phyloP scores from a whole-genome alignment of 2,888 invertebrate genomes.

The Caenorhabditis uteleia region DNA sequence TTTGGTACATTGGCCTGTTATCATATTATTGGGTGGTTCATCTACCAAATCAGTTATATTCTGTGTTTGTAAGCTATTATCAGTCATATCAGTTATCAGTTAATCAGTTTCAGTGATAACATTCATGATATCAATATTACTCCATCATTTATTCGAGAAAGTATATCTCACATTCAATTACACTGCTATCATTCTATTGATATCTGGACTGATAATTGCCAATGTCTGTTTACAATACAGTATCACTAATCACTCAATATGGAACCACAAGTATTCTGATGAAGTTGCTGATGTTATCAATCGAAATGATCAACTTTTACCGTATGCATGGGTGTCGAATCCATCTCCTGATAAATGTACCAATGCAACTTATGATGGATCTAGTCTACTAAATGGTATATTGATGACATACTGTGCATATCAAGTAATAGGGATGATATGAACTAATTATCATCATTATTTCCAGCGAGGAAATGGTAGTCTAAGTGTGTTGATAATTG shows the following conservation, averaged over 20 bases:
- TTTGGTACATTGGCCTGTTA: slow-evolving; percentile 25
- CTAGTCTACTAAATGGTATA: no score
- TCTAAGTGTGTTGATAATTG: slow-evolving; percentile 18
- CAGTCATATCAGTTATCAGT: neutral
- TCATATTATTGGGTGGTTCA: slow-evolving; percentile 1
- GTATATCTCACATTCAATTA: slow-evolving; percentile 5
- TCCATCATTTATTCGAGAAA: slow-evolving; percentile 16
- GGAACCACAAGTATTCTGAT: neutral
- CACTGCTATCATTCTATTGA: neutral
- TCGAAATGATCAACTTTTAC: slow-evolving; percentile 5
- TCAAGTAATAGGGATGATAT: no score
- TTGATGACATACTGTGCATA: no score
- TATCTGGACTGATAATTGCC: neutral
- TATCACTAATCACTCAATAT: slow-evolving; percentile 5
- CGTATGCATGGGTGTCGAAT: slow-evolving; percentile 5
- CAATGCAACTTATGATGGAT: no score
- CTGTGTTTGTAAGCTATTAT: slow-evolving; percentile 3
- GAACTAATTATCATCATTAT: no score
- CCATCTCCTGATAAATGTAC: no score
- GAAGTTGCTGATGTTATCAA: slow-evolving; percentile 7
- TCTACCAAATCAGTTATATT: neutral
- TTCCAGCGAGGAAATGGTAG: slow-evolving; percentile 19
- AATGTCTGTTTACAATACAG: slow-evolving; percentile 11
- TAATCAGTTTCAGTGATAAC: slow-evolving; percentile 8
- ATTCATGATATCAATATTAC: neutral